Evolutionary conservation across 2,797 vertebrate genomes (phyloP).

Genomic region (Danio jaintianensis): DNA sequence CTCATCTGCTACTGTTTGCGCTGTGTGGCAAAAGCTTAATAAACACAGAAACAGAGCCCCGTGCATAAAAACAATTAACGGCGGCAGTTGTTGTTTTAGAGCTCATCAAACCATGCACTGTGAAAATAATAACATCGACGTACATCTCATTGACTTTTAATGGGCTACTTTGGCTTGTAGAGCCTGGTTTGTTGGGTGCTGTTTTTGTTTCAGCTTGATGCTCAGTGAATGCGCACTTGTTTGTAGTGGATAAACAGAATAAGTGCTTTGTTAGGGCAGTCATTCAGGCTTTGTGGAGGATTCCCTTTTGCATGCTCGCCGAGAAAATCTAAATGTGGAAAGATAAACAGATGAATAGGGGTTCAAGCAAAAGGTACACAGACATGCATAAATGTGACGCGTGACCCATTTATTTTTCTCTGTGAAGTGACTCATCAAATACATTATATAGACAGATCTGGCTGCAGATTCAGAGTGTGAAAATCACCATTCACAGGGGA

Average conservation of each 20-base stretch:
- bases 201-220: slow-evolving; percentile 24
- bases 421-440: slow-evolving; percentile 24
- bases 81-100: slow-evolving; percentile 39
- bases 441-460: not conserved
- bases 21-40: slow-evolving; percentile 60
- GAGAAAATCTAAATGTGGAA: slow-evolving; percentile 8
- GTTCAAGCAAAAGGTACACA: slow-evolving; percentile 6
- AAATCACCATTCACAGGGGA: not conserved
- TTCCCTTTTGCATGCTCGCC: not conserved
- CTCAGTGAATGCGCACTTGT: slow-evolving; percentile 21
- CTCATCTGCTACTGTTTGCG: slow-evolving; percentile 43
- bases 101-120: slow-evolving; percentile 44
- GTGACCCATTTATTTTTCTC: slow-evolving; percentile 19
- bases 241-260: slow-evolving; percentile 26
- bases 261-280: slow-evolving; percentile 11
- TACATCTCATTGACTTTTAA: slow-evolving; percentile 49
- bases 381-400: not conserved
- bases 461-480: slow-evolving; percentile 1
- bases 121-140: slow-evolving; percentile 36
- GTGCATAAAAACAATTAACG: slow-evolving; percentile 43
- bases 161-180: slow-evolving; percentile 4
- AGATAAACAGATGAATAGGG: not conserved
- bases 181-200: slow-evolving; percentile 12
- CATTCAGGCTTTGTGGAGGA: slow-evolving; percentile 12
- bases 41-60: slow-evolving; percentile 36